Evolutionary conservation across 2,888 invertebrate genomes (phyloP).

Genomic region (Oithona nana): DNA sequence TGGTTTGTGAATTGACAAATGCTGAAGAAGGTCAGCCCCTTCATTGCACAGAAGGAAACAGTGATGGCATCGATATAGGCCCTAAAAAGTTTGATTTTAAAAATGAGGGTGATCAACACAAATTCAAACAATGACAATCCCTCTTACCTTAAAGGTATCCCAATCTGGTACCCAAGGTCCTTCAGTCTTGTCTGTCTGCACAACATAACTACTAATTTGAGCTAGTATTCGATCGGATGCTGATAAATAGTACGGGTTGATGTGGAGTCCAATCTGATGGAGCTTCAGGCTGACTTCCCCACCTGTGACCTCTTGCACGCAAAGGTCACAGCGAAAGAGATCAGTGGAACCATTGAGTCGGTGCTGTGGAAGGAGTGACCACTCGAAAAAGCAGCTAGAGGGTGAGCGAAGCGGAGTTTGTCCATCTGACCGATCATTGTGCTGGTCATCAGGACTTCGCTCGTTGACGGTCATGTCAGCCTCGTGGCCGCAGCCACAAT

Average conservation of each 20-base stretch:
- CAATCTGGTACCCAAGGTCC: not conserved
- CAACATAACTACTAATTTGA: not conserved
- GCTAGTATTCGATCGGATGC: not conserved
- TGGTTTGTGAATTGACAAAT: not conserved
- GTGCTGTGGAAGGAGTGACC: not conserved
- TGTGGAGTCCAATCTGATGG: not conserved
- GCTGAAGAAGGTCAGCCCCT: not conserved
- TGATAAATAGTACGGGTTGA: slow-evolving; percentile 1
- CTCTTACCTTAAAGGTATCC: not conserved
- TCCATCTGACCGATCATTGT: not conserved
- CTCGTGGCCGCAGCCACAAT: not conserved
- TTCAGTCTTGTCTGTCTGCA: not conserved
- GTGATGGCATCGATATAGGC: not conserved
- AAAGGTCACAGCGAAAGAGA: not conserved
- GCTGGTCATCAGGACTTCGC: not conserved
- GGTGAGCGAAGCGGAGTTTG: too few species aligned
- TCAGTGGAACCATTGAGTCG: not conserved
- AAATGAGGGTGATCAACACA: not conserved
- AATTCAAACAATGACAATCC: too few species aligned
- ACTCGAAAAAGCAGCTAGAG: not conserved
- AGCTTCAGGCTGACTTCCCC: not conserved
- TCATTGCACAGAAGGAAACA: not conserved
- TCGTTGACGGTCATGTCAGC: not conserved
- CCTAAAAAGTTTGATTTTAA: not conserved
- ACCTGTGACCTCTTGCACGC: not conserved